Percentiles rank a stretch among this genome's conserved stretches.
phyloP scores from a whole-genome alignment of 2,113 vertebrate species.

The Tenrec ecaudatus region DNA sequence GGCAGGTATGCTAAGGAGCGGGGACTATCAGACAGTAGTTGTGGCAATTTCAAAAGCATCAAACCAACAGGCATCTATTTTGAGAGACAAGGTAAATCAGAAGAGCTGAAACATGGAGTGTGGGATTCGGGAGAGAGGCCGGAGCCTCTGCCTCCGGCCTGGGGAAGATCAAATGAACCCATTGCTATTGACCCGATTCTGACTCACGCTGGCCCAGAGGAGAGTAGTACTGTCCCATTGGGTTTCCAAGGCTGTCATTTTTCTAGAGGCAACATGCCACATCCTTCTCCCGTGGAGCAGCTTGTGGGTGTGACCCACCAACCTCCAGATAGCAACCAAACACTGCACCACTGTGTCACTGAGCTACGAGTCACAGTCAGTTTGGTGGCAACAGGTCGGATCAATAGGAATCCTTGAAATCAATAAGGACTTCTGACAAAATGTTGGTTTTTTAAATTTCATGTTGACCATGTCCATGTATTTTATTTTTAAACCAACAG shows the following conservation, averaged over 20 bases:
- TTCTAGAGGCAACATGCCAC: not conserved
- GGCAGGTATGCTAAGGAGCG: not conserved
- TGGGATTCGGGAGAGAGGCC: no score
- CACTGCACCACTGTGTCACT: not conserved
- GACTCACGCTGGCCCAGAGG: not conserved
- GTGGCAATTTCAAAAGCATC: not conserved
- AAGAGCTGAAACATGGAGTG: no score
- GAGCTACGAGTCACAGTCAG: not conserved
- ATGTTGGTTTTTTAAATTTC: constrained; percentile 24
- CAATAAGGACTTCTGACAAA: not conserved
- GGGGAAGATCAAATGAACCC: not conserved
- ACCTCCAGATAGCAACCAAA: not conserved
- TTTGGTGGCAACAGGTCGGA: not conserved
- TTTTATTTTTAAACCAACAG: not conserved
- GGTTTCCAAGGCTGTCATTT: not conserved
- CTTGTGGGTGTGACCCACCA: not conserved
- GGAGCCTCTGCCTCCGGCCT: no score
- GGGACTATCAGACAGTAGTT: not conserved
- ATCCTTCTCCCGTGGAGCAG: not conserved
- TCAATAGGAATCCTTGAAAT: not conserved
- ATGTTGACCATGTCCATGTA: not conserved
- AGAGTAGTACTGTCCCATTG: not conserved
- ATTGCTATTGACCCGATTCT: not conserved
- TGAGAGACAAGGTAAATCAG: not conserved
- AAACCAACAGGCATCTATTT: not conserved